These are phyloP conservation scores for Megatriorchis doriae DNA, from an alignment of 2,113 vertebrate species.

Conservation along the genomic window DNA sequence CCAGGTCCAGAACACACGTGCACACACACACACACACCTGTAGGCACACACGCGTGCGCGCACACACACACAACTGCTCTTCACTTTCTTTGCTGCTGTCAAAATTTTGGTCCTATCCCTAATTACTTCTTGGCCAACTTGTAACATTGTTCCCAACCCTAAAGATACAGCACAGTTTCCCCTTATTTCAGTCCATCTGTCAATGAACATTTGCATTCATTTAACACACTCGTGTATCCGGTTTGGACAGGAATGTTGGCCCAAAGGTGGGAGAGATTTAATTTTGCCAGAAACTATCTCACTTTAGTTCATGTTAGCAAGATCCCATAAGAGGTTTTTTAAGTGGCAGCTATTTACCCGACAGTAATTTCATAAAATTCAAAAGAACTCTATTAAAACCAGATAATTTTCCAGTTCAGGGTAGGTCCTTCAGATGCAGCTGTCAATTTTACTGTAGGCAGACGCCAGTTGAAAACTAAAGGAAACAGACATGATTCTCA, in stretches of 20 bases:
- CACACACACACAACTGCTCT: not conserved
- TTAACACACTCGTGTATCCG: not conserved
- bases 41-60: too few species aligned
- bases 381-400: conserved; percentile 9
- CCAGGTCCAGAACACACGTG: not conserved
- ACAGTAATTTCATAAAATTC: conserved; percentile 1
- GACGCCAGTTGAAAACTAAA: not conserved
- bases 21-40: too few species aligned
- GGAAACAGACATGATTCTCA: not conserved
- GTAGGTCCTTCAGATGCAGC: not conserved
- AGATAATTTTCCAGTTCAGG: conserved; percentile 9
- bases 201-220: not conserved
- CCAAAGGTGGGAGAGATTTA: not conserved
- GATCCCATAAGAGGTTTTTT: not conserved
- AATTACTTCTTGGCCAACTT: not conserved
- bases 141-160: not conserved
- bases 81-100: not conserved
- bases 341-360: not conserved
- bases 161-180: not conserved
- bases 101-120: not conserved
- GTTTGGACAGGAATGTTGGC: not conserved
- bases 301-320: not conserved
- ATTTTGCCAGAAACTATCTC: not conserved
- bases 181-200: not conserved
- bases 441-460: conserved; percentile 12